Evolutionary conservation across 2,888 invertebrate genomes (phyloP).

Genomic region (Psococerastis gibbosa): DNA sequence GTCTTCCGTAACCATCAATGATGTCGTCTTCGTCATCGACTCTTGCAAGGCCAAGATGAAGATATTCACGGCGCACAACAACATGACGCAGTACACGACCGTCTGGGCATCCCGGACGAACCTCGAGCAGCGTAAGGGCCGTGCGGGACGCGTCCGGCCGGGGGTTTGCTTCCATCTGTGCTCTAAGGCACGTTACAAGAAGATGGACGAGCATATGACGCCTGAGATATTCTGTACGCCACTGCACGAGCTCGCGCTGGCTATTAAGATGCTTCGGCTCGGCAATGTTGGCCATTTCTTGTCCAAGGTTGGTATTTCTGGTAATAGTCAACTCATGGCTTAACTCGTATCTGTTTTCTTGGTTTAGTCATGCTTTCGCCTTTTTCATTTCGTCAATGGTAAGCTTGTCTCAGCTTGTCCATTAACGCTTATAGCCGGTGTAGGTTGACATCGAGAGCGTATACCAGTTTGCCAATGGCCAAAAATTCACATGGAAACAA

Average conservation of each 20-base stretch:
- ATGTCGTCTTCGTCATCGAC: conserved; percentile 95
- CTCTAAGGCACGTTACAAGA: conserved; percentile 47
- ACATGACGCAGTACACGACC: conserved; percentile 96
- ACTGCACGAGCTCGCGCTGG: conserved; percentile 81
- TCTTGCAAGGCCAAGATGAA: conserved; percentile 96
- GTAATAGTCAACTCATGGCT: too few relatives aligned
- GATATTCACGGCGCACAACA: conserved; percentile 93
- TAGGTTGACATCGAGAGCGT: too few relatives aligned
- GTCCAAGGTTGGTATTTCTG: conserved; percentile 81
- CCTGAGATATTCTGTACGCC: conserved; percentile 98
- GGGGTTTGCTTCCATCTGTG: conserved; percentile 92
- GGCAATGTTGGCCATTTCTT: conserved; percentile 89
- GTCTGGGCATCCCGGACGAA: conserved; percentile 92
- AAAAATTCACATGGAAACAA: too few relatives aligned
- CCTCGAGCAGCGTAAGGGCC: conserved; percentile 77
- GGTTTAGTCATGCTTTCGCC: too few relatives aligned
- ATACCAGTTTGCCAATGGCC: too few relatives aligned
- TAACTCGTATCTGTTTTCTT: too few relatives aligned
- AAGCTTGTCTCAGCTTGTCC: too few relatives aligned
- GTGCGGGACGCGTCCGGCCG: conserved; percentile 86
- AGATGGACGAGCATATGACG: conserved; percentile 73
- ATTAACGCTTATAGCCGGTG: too few relatives aligned
- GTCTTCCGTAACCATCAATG: conserved; percentile 94
- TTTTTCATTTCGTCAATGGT: too few relatives aligned
- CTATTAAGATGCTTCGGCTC: conserved; percentile 72